Evolutionary conservation across 2,113 vertebrate species (phyloP).

Genomic region (Nothocercus nigrocapillus): DNA sequence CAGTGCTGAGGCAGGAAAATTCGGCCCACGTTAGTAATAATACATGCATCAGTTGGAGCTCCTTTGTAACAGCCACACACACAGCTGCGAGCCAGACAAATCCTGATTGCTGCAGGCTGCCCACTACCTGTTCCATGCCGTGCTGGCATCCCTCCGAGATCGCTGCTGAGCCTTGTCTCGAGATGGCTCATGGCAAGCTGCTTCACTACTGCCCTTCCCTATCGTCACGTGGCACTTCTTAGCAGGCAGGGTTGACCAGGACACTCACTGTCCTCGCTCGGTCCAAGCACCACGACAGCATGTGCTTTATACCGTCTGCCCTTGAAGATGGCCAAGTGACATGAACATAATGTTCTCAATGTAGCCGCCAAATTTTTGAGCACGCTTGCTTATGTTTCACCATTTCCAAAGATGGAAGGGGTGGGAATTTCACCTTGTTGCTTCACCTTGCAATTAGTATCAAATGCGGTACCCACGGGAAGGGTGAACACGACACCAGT

Average conservation of each 20-base stretch:
- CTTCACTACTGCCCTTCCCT: rapidly evolving
- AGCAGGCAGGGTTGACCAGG: background rate
- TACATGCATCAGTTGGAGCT: rapidly evolving
- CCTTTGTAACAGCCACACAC: background rate
- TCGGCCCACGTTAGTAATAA: background rate
- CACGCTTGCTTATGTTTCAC: background rate
- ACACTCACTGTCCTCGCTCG: background rate
- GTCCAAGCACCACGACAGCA: background rate
- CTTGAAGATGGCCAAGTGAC: background rate
- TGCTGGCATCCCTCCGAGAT: background rate
- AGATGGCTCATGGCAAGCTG: background rate
- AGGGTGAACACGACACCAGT: background rate
- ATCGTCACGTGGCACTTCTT: background rate
- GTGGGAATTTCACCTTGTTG: background rate
- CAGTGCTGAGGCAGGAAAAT: background rate
- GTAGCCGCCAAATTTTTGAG: background rate
- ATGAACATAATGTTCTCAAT: background rate
- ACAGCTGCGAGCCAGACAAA: background rate
- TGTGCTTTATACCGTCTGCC: background rate
- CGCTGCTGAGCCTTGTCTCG: rapidly evolving
- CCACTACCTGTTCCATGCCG: background rate
- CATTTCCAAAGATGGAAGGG: background rate
- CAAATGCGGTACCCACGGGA: background rate
- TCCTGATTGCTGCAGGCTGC: background rate
- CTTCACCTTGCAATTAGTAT: background rate